Evolutionary conservation across 2,797 vertebrate genomes (phyloP).

Genomic region (Amblyopsis hoosieri): DNA sequence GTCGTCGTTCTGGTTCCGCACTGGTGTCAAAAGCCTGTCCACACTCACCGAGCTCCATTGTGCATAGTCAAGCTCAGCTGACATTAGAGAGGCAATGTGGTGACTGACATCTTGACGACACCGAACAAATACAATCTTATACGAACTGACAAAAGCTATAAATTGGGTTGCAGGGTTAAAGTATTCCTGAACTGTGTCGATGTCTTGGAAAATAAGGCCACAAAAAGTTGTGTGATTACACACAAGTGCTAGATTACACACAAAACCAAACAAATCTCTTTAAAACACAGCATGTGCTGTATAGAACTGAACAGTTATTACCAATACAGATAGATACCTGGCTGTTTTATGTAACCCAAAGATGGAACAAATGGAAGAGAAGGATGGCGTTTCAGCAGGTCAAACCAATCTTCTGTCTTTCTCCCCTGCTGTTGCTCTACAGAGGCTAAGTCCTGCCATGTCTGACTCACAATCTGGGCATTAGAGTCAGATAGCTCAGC

Average conservation of each 20-base stretch:
- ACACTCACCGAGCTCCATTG: constrained; percentile 24
- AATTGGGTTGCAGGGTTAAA: background rate
- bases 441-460: no score
- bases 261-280: background rate
- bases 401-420: constrained; percentile 55
- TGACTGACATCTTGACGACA: constrained; percentile 7
- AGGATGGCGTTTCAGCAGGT: constrained; percentile 36
- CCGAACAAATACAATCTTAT: constrained; percentile 10
- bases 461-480: no score
- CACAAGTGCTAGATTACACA: constrained; percentile 3
- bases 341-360: constrained; percentile 41
- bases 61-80: constrained; percentile 52
- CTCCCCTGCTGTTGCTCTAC: constrained; percentile 3
- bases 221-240: background rate
- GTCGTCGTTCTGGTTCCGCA: constrained; percentile 56
- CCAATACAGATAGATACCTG: constrained; percentile 60
- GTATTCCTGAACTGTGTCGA: background rate
- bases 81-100: constrained; percentile 34
- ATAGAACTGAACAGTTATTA: background rate
- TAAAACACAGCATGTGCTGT: background rate
- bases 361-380: constrained; percentile 46
- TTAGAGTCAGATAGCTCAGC: constrained; percentile 16
- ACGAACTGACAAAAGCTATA: constrained; percentile 5
- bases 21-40: constrained; percentile 44
- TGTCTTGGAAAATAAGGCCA: background rate